Base-by-base conservation (phyloP, 2,888 invertebrate species). In the Oscheius sp. region DNA sequence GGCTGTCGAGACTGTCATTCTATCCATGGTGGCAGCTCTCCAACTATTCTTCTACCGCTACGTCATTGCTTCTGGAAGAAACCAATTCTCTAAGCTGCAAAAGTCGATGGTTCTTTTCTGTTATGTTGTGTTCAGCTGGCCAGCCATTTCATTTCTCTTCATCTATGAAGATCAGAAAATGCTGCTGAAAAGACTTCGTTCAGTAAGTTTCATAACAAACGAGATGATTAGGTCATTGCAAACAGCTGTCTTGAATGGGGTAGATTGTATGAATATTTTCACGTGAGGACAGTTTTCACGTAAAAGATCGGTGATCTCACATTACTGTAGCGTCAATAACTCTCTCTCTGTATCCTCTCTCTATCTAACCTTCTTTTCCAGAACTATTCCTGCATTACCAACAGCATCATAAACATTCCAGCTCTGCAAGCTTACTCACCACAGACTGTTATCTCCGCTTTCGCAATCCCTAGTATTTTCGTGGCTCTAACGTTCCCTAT, bases 41-140 rank as follows among this genome's bases (percentile, higher is more conserved):
- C 63, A 63, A 48, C 63, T 63, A 13, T 63, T 63, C 50, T 47
- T 63, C 50, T 63, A 63, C 21, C 63, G 63, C 21, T 63, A 48
- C 32, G 33, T 48, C n/a, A 32, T 63, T 11, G 63, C 63, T 29
- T 21, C 63, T 48, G 63, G 63, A 7, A 11, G 63, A 2, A 63
- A 2, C 10, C n/a, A 13, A n/a, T 63, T 63, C 63, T 63, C 63
- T 32, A 47, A 1, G 29, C 33, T 50, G 4, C 63, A 63, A 47
- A 7, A 13, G 9, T 48, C 48, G 3, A 9, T 63, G 10, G 7
- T 63, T 29, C 48, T 63, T 29, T 29, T 63, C 5, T 11, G 47
- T 21, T 63, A 63, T 32, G 13, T 29, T 29, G 29, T 48, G 21
- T 63, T 63, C 48, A 63, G 63, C 29, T 48, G 29, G 21, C 63